Evolutionary conservation across 2,113 vertebrate genomes (phyloP), one percentile per base, ranked within the genome.

Genomic region (Platycercus adscitus): DNA sequence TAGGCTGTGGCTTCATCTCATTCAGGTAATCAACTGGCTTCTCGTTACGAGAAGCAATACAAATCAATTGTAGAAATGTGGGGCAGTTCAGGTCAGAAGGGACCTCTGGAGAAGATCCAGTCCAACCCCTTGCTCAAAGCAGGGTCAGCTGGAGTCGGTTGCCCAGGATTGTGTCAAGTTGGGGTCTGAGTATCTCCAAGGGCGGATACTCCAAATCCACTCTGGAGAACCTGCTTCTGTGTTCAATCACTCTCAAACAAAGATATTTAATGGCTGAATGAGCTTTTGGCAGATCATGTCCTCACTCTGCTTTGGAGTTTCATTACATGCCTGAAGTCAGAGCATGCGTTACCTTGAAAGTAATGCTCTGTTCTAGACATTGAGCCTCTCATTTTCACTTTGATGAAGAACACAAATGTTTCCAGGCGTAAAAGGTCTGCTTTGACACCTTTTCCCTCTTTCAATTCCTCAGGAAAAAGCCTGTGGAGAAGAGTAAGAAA

Each of bases 1-100:
- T 99, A 93, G 99, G 98, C 97, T 99, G 99, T 29, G 97, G 98
- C 85, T 99, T 99, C 91, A 97, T 99, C 35, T 98, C 98, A 29
- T 99, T 99, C 95, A 99, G 99, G 99, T 99, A 97, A n/a, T 85
- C 24, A 64, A 37, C 4, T 31, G 68, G 20, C 8, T 66, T 75
- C 47, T 77, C 14, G 24, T 76, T 72, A 68, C 5, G 11, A 68
- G 31, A 83, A 81, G 26, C 17, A 50, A 37, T 65, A 13, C 14
- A 66, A 75, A 15, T 88, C 23, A 47, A 3, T 65, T 56, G 15
- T 47, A 55, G 60, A 28, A 50, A 71, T 16, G 25, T 26, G 25
- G 29, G 23, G 13, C 11, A 33, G 4, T 55, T 49, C 41, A 66
- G 64, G 23, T 33, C 23, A 13, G 52, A 37, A 82, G 33, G 24